Evolutionary conservation across 2,888 invertebrate genomes (phyloP).

Genomic region (Diplazon laetatorius): DNA sequence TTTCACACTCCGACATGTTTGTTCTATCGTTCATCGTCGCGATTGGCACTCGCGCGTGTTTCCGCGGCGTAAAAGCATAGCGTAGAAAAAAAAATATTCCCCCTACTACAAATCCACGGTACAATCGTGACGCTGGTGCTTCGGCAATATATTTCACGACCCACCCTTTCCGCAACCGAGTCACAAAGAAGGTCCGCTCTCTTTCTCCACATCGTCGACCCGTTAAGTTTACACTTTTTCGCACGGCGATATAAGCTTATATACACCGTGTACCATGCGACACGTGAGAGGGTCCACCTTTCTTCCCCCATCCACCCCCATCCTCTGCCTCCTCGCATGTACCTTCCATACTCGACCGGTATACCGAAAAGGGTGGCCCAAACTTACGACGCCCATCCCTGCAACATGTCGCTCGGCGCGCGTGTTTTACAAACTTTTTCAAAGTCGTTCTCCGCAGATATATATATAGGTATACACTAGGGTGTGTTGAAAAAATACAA

Average conservation of each 20-base stretch:
- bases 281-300: slow-evolving; percentile 13
- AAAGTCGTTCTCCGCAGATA: slow-evolving; percentile 72
- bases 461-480: too few relatives aligned
- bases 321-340: background rate
- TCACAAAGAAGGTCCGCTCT: slow-evolving; percentile 46
- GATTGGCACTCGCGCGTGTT: slow-evolving; percentile 19
- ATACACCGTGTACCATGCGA: slow-evolving; percentile 16
- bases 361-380: slow-evolving; percentile 74
- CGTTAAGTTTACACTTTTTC: slow-evolving; percentile 74
- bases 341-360: slow-evolving; percentile 43
- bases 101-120: slow-evolving; percentile 22
- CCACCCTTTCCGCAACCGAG: slow-evolving; percentile 17
- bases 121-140: slow-evolving; percentile 40
- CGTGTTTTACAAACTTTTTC: slow-evolving; percentile 81
- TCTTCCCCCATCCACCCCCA: too few relatives aligned
- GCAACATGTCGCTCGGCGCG: slow-evolving; percentile 78
- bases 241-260: slow-evolving; percentile 48
- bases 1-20: background rate
- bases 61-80: slow-evolving; percentile 31
- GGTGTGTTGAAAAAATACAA: too few relatives aligned
- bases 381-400: slow-evolving; percentile 80
- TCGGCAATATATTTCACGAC: slow-evolving; percentile 62
- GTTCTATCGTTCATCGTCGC: slow-evolving; percentile 11
- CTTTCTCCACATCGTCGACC: slow-evolving; percentile 64
- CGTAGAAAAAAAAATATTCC: slow-evolving; percentile 48